Conservation (phyloP, 2,797 vertebrate species). For the Cirrhinus mrigala region DNA sequence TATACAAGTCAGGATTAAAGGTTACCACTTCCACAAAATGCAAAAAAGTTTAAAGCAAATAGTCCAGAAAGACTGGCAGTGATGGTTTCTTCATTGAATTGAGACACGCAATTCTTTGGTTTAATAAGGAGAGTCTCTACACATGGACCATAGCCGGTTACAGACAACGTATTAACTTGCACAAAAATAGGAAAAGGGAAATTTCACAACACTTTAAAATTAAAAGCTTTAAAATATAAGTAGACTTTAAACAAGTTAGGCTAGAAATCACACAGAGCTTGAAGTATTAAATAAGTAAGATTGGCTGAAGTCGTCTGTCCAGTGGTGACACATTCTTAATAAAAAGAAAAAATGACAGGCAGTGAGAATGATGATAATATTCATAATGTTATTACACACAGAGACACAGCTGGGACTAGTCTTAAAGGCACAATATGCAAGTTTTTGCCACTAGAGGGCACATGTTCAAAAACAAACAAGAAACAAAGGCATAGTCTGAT, state of each 20-base stretch:
- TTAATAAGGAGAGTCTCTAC: background rate
- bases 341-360: background rate
- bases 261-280: background rate
- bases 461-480: too few species aligned
- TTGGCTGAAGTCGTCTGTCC: background rate
- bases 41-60: background rate
- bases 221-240: slow-evolving; percentile 37
- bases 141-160: background rate
- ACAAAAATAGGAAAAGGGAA: slow-evolving; percentile 1
- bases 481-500: too few species aligned
- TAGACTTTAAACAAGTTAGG: background rate
- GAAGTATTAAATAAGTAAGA: slow-evolving; percentile 21
- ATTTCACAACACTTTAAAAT: slow-evolving; percentile 21
- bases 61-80: background rate
- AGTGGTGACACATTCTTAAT: background rate
- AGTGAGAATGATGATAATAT: background rate
- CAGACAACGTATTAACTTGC: background rate
- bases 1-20: background rate
- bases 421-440: too few species aligned
- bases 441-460: too few species aligned
- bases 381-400: background rate
- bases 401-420: too few species aligned
- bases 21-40: background rate
- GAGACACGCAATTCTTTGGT: background rate
- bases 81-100: background rate